phyloP scores from a whole-genome alignment of 1,140 invertebrate species.

The Tyrophagus putrescentiae region DNA sequence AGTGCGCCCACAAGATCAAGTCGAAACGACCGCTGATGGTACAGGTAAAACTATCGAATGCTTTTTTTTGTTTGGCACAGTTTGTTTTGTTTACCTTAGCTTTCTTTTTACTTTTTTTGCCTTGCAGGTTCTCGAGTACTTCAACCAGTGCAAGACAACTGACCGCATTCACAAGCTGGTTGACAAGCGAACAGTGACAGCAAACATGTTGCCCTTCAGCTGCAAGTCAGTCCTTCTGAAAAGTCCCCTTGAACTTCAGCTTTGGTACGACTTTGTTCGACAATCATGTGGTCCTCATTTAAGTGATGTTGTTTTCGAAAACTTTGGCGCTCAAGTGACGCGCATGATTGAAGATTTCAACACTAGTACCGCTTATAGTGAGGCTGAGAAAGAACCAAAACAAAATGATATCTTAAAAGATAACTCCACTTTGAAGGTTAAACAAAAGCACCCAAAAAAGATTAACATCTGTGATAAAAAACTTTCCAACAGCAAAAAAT shows the following conservation, averaged over 20 bases:
- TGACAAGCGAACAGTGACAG: background rate
- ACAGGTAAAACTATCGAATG: slow-evolving; percentile 31
- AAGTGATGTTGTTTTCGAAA: slow-evolving; percentile 15
- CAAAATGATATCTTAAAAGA: background rate
- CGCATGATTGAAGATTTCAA: slow-evolving; percentile 7
- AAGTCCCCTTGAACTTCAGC: slow-evolving; percentile 23
- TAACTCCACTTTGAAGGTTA: background rate
- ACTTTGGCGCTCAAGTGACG: slow-evolving; percentile 10
- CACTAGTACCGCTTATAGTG: background rate
- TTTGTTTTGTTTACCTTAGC: background rate
- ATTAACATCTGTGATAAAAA: background rate
- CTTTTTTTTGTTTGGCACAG: background rate
- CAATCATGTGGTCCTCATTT: slow-evolving; percentile 7
- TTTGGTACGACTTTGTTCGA: slow-evolving; percentile 23
- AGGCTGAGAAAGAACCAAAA: background rate
- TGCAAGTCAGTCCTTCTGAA: slow-evolving; percentile 2
- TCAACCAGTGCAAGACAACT: slow-evolving; percentile 16
- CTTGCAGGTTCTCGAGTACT: slow-evolving; percentile 18
- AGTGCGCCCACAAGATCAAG: slow-evolving; percentile 40
- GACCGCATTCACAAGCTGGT: slow-evolving; percentile 17
- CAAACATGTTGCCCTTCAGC: background rate
- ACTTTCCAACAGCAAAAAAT: background rate
- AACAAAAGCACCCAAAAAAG: no score
- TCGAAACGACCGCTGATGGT: slow-evolving; percentile 50
- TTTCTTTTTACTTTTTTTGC: background rate